phyloP scores from a whole-genome alignment of 2,888 invertebrate genomes.

The Helicoverpa assulta region DNA sequence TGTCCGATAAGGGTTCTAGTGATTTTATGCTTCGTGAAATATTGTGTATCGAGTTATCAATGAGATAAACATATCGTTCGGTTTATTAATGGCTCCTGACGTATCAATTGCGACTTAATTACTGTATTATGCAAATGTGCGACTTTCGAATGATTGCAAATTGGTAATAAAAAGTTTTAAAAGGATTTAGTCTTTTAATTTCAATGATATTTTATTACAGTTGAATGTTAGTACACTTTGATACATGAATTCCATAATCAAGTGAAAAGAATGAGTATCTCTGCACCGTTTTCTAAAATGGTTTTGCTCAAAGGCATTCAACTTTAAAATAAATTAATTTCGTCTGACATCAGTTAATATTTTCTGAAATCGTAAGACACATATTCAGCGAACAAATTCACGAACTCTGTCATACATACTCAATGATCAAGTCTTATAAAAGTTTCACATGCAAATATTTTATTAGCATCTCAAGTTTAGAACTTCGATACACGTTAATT shows the following conservation, averaged over 20 bases:
- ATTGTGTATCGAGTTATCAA: constrained; percentile 26
- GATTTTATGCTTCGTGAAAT: constrained; percentile 27
- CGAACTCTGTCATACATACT: constrained; percentile 38
- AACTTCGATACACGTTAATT: constrained; percentile 75
- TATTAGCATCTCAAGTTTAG: constrained; percentile 54
- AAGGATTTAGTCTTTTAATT: too few species aligned
- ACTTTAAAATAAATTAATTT: neutral
- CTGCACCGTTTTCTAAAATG: neutral
- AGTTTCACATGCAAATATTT: constrained; percentile 61
- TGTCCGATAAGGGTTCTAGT: constrained; percentile 36
- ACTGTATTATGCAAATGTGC: neutral
- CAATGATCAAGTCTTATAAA: constrained; percentile 42
- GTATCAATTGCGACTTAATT: neutral
- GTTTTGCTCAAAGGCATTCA: too few species aligned
- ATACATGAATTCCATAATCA: too few species aligned
- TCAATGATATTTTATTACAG: too few species aligned
- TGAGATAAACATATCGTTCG: neutral
- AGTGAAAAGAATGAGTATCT: neutral
- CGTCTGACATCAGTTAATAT: too few species aligned
- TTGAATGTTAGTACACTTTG: too few species aligned
- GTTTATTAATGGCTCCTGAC: neutral
- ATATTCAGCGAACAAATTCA: constrained; percentile 9
- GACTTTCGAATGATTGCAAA: constrained; percentile 2
- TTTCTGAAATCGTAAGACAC: neutral
- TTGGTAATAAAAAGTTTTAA: neutral